Percentiles rank a stretch among this genome's conserved stretches.
Conservation (phyloP, 2,888 invertebrate genomes). For the Sarcophaga carnaria region DNA sequence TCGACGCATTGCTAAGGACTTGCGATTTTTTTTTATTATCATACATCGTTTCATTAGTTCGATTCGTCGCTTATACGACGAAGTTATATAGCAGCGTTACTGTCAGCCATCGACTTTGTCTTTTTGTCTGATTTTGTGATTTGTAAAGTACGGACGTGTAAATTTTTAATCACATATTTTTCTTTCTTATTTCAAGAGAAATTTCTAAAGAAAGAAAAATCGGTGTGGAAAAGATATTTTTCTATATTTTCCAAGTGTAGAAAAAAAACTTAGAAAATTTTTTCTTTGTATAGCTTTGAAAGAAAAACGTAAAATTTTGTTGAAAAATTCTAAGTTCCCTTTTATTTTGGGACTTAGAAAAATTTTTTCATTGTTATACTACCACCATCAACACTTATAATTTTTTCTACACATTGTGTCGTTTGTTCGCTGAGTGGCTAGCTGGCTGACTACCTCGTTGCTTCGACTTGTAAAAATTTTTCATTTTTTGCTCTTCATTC, state of each 20-base stretch:
- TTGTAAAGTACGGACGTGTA: slow-evolving; percentile 73
- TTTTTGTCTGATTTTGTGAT: slow-evolving; percentile 74
- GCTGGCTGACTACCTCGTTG: slow-evolving; percentile 59
- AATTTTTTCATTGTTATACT: slow-evolving; percentile 64
- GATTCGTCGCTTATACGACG: slow-evolving; percentile 49
- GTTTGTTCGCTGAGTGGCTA: slow-evolving; percentile 55
- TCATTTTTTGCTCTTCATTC: slow-evolving; percentile 57
- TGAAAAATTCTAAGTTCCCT: slow-evolving; percentile 75
- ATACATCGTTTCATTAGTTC: slow-evolving; percentile 44
- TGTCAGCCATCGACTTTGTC: slow-evolving; percentile 73
- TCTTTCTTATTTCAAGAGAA: slow-evolving; percentile 16
- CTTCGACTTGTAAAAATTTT: slow-evolving; percentile 69
- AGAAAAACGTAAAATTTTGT: neutral
- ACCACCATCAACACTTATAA: slow-evolving; percentile 55
- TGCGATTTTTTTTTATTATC: slow-evolving; percentile 55
- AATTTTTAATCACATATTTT: slow-evolving; percentile 35
- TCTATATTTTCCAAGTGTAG: neutral
- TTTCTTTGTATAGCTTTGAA: neutral
- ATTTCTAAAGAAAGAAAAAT: slow-evolving; percentile 36
- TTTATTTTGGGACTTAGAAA: slow-evolving; percentile 73
- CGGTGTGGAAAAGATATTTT: slow-evolving; percentile 3
- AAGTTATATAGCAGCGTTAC: slow-evolving; percentile 67
- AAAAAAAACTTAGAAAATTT: slow-evolving; percentile 46
- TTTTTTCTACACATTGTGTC: slow-evolving; percentile 57
- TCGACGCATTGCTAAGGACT: slow-evolving; percentile 73